A percentile compares a stretch with the other conserved stretches of the same genome.
Conservation (phyloP, 1,140 invertebrate genomes). For the Drosophila lowei region DNA sequence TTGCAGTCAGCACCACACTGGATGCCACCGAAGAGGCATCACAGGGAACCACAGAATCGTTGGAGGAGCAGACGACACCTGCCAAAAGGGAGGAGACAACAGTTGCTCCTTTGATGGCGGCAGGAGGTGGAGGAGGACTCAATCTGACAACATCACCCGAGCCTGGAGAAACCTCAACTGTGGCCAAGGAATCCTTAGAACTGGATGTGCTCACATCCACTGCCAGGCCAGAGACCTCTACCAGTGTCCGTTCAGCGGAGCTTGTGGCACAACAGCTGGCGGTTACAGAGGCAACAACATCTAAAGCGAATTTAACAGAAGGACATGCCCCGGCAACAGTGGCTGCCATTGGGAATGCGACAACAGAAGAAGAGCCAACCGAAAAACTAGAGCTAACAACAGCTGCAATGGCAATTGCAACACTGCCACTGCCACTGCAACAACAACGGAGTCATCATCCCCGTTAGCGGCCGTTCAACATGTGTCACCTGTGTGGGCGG, state of each 20-base stretch:
- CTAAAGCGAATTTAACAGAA: background rate
- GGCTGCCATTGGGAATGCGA: background rate
- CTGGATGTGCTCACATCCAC: background rate
- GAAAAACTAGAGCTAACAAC: slow-evolving; percentile 9
- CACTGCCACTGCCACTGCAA: slow-evolving; percentile 26
- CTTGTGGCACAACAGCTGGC: background rate
- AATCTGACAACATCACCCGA: background rate
- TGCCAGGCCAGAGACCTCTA: background rate
- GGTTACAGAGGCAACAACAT: background rate
- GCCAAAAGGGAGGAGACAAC: background rate
- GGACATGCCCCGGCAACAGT: no score
- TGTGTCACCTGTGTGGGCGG: no score
- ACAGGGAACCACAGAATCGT: slow-evolving; percentile 44
- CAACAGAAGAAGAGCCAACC: slow-evolving; percentile 13
- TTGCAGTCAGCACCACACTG: slow-evolving; percentile 51
- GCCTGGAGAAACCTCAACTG: no score
- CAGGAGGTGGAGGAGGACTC: no score
- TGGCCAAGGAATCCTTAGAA: background rate
- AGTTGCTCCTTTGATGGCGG: no score
- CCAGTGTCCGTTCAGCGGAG: background rate
- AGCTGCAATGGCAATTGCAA: slow-evolving; percentile 5
- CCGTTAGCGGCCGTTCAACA: background rate
- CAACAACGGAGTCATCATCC: slow-evolving; percentile 4
- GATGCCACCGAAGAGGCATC: slow-evolving; percentile 60
- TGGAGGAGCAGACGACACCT: slow-evolving; percentile 2